These are phyloP conservation scores for Rhodinocichla rosea DNA, from an alignment of 2,113 vertebrate genomes.

Conservation along the genomic window DNA sequence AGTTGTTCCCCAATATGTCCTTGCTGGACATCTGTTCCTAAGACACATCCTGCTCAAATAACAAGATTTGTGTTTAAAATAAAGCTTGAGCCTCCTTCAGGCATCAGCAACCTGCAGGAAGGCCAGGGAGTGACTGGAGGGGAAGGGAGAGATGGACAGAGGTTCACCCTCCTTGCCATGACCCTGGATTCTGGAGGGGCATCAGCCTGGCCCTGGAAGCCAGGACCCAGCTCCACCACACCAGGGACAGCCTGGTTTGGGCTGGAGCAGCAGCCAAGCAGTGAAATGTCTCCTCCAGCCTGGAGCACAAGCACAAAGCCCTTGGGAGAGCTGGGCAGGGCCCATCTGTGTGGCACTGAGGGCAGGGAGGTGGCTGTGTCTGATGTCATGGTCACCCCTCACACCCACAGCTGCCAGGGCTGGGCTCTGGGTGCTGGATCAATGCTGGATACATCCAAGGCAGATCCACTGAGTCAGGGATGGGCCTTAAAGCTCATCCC, in stretches of 20 bases:
- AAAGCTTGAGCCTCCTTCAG: neutral
- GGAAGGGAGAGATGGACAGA: neutral
- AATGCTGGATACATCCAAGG: neutral
- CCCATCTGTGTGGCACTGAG: neutral
- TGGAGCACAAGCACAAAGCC: neutral
- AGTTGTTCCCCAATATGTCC: neutral
- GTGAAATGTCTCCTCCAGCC: neutral
- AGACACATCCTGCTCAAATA: neutral
- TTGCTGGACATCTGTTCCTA: neutral
- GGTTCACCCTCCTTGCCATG: neutral
- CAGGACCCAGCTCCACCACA: neutral
- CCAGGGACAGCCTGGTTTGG: fast-evolving
- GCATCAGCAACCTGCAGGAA: neutral
- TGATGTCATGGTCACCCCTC: fast-evolving
- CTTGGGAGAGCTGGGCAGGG: neutral
- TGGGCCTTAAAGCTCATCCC: fast-evolving
- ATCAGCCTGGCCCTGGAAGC: neutral
- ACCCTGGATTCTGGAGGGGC: neutral
- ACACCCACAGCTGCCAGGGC: neutral
- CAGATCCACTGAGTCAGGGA: neutral
- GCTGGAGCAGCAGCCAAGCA: neutral
- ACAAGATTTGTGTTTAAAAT: neutral
- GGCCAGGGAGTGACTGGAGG: neutral
- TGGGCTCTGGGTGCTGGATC: fast-evolving
- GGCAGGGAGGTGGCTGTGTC: neutral